Conservation (phyloP, 2,797 vertebrate genomes). For the Arctocebus calabarensis region DNA sequence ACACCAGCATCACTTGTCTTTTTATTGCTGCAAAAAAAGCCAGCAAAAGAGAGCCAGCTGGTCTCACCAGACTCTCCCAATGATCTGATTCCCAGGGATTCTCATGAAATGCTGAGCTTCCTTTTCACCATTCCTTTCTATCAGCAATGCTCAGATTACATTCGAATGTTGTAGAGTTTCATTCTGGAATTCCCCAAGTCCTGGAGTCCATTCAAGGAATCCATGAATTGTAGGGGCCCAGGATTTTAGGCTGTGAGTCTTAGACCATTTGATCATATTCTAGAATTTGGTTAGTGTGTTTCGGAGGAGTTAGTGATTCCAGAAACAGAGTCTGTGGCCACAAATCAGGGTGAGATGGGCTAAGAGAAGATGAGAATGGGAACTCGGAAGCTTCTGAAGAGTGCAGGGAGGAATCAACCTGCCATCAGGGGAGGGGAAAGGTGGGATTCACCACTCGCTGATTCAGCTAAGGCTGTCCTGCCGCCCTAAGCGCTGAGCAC, state of each 20-base stretch:
- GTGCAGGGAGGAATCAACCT: no score
- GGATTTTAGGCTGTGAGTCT: not conserved
- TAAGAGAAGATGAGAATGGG: not conserved
- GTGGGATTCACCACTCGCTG: not conserved
- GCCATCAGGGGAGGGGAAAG: not conserved
- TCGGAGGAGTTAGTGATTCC: not conserved
- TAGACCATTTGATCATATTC: not conserved
- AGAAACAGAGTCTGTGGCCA: not conserved
- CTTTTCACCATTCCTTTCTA: slow-evolving; percentile 27
- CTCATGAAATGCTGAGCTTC: slow-evolving; percentile 45
- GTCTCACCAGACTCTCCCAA: slow-evolving; percentile 30
- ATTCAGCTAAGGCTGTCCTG: not conserved
- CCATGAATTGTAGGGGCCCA: not conserved
- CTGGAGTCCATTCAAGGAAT: not conserved
- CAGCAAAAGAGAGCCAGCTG: slow-evolving; percentile 21
- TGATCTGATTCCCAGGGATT: slow-evolving; percentile 7
- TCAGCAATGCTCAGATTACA: not conserved
- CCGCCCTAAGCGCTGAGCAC: not conserved
- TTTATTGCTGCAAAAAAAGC: not conserved
- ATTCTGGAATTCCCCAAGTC: slow-evolving; percentile 25
- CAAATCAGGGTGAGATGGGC: not conserved
- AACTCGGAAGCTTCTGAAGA: not conserved
- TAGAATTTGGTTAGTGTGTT: not conserved
- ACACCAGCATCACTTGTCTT: slow-evolving; percentile 8
- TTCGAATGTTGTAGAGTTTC: not conserved